Evolutionary conservation across 2,797 vertebrate genomes (phyloP), one percentile per base, ranked within the genome.

Genomic region (Etheostoma perlongum): DNA sequence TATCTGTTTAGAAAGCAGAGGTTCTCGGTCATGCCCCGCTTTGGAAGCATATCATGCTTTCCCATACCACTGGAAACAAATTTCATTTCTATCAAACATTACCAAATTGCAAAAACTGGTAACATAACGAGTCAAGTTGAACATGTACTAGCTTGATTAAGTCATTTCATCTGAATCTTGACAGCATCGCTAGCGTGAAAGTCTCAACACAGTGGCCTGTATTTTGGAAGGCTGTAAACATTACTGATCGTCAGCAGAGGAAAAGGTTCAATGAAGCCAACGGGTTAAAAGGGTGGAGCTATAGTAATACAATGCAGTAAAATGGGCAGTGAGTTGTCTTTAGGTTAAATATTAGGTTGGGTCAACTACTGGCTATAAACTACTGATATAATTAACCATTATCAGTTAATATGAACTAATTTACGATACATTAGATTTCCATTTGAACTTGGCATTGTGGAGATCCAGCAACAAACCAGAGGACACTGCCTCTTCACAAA

Each of bases 141-240:
- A 33, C 9, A 7, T 58, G 36, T 52, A 14, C 33, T 9, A 36
- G 33, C 33, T 15, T 11, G 0, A 12, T 15, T 14, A 8, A 16
- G 11, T 11, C 1, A 12, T 40, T 68, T 40, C 44, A 44, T 6
- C 1, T 30, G 23, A 57, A n/a, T 49, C 46, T 58, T 3, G 9
- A 57, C 5, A 6, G 30, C 46, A 4, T 46, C 7, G 2, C 33
- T 25, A 6, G 40, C 1, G 18, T 40, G 9, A 51, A 27, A 36
- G 67, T 63, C 4, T 27, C 5, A 71, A 30, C 21, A 18, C 27
- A 19, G 25, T 13, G 59, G 23, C 33, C n/a, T 75, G 62, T 83
- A 49, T 74, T 74, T 72, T 49, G 6, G 6, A 71, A 54, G 33
- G n/a, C 27, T 49, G 44, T 53, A 62, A 73, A 60, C 30, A 36